Evolutionary conservation across 2,113 vertebrate genomes (phyloP).

Genomic region (Oryzias woworae): DNA sequence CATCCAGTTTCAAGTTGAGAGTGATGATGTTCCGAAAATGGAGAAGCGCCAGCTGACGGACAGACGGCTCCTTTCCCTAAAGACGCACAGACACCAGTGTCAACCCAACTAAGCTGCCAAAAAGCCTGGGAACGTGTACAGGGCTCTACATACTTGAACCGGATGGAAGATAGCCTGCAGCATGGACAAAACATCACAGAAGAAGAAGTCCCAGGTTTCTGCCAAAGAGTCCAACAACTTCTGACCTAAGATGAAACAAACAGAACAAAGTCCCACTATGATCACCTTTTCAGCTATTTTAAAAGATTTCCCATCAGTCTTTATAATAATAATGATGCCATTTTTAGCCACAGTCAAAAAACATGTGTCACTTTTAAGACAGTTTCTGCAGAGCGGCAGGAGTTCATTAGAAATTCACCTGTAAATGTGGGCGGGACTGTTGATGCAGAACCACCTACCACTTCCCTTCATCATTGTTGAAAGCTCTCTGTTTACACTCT

Average conservation of each 20-base stretch:
- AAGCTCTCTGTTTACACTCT: too few species aligned
- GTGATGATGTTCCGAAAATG: constrained; percentile 93
- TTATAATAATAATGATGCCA: too few species aligned
- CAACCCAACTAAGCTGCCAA: not conserved
- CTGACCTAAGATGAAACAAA: constrained; percentile 80
- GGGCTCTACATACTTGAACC: constrained; percentile 83
- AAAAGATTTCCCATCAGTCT: not conserved
- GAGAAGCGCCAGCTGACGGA: constrained; percentile 89
- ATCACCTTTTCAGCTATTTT: not conserved
- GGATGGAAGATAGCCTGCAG: constrained; percentile 98
- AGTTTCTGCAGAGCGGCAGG: too few species aligned
- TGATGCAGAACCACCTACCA: too few species aligned
- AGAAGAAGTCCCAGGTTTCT: constrained; percentile 98
- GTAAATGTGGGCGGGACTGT: too few species aligned
- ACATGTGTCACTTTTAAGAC: too few species aligned
- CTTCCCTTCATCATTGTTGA: too few species aligned
- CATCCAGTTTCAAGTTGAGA: constrained; percentile 91
- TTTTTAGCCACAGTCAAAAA: too few species aligned
- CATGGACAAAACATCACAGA: constrained; percentile 93
- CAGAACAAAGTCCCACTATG: not conserved
- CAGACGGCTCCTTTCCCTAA: constrained; percentile 75
- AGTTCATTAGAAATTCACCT: too few species aligned
- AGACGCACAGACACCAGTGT: constrained; percentile 1
- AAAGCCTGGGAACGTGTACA: not conserved
- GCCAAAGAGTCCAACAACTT: constrained; percentile 95